Percentiles rank a stretch among this genome's conserved stretches.
Conservation (phyloP, 2,797 vertebrate genomes). For the Crenuchus spilurus region DNA sequence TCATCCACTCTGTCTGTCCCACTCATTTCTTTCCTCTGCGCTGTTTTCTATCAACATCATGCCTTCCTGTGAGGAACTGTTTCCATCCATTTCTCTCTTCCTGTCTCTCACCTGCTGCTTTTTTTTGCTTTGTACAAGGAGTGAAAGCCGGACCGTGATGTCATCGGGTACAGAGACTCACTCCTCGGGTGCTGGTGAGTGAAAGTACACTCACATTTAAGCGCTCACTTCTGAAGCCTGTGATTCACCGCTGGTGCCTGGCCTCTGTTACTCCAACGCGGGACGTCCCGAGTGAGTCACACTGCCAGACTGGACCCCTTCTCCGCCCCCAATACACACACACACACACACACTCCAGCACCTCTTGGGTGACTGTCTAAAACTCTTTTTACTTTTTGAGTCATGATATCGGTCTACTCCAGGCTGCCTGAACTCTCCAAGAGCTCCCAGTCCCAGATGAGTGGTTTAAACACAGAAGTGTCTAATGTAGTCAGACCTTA, state of each 20-base stretch:
- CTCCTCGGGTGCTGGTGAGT: slow-evolving; percentile 54
- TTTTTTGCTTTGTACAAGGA: slow-evolving; percentile 51
- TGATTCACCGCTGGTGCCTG: slow-evolving; percentile 71
- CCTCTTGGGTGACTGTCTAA: slow-evolving; percentile 31
- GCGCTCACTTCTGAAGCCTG: slow-evolving; percentile 52
- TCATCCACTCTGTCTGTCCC: slow-evolving; percentile 69
- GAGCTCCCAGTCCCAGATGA: background rate
- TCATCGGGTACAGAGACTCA: slow-evolving; percentile 62
- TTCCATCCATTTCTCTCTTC: slow-evolving; percentile 18
- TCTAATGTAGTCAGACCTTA: slow-evolving; percentile 14
- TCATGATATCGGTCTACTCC: slow-evolving; percentile 30
- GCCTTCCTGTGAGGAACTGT: slow-evolving; percentile 34
- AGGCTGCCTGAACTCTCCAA: background rate
- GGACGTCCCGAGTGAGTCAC: slow-evolving; percentile 72
- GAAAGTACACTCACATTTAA: slow-evolving; percentile 71
- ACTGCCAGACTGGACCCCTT: slow-evolving; percentile 57
- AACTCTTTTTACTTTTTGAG: slow-evolving; percentile 30
- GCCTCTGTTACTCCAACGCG: slow-evolving; percentile 57
- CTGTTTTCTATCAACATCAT: slow-evolving; percentile 61
- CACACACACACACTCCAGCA: background rate
- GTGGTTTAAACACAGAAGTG: slow-evolving; percentile 1
- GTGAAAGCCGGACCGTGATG: slow-evolving; percentile 47
- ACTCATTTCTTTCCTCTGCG: slow-evolving; percentile 67
- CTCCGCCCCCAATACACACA: background rate
- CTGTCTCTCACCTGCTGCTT: slow-evolving; percentile 46